These are phyloP conservation scores for Haliclona indistincta DNA, from an alignment of 37 sponge, comb jelly and placozoan species.

Conservation along the genomic window DNA sequence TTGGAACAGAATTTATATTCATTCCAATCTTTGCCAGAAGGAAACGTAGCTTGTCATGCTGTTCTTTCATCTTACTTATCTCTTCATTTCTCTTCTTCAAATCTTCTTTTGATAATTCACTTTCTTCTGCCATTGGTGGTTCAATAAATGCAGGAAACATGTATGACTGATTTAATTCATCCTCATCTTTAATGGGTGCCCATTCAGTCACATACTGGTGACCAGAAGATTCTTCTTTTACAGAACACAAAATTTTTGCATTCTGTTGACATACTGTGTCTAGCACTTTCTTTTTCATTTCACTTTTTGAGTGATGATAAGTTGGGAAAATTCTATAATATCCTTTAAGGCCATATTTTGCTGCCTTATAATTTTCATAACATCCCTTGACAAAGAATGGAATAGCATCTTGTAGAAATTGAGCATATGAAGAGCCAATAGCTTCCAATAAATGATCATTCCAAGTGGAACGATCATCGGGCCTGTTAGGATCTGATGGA, in stretches of 20 bases:
- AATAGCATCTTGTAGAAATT: constrained; percentile 21
- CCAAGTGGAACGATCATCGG: constrained; percentile 48
- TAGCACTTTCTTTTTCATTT: too few species aligned
- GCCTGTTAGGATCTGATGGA: neutral
- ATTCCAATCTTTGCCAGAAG: constrained; percentile 16
- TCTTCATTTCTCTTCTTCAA: too few species aligned
- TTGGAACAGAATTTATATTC: neutral
- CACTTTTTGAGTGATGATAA: neutral
- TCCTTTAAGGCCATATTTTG: neutral
- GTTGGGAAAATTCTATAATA: constrained; percentile 29
- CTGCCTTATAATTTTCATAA: too few species aligned
- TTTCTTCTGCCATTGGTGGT: too few species aligned
- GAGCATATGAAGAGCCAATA: constrained; percentile 58
- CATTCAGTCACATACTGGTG: too few species aligned
- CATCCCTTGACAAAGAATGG: neutral
- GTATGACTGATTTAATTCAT: too few species aligned
- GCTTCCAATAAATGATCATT: constrained; percentile 49
- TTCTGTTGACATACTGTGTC: too few species aligned
- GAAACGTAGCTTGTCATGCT: neutral
- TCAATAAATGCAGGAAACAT: too few species aligned
- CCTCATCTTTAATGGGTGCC: too few species aligned
- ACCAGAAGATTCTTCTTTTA: too few species aligned
- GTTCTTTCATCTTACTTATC: neutral
- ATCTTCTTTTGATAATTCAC: too few species aligned
- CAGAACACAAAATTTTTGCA: too few species aligned